Evolutionary conservation across 2,797 vertebrate species (phyloP), one percentile per base, ranked within the genome.

Genomic region (Enteromius fasciolatus): DNA sequence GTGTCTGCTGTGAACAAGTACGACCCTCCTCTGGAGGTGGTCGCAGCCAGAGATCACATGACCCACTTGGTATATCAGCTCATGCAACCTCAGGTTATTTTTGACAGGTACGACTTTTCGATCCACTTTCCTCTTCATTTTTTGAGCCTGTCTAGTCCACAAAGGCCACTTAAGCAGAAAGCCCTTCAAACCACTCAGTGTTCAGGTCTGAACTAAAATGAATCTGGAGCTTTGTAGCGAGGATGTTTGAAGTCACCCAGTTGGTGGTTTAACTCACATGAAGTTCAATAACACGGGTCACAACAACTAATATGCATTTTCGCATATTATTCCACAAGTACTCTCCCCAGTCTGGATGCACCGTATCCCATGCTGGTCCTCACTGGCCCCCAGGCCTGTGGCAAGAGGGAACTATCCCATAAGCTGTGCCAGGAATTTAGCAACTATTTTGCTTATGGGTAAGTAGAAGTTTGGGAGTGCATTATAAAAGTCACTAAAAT

Each of bases 351-450:
- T 73, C 72, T 93, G 4, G 95, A 96, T 3, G 88, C 93, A 15
- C 95, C 96, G 0, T 99, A 98, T 80, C 97, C 97, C 8, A 95
- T 99, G 95, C 83, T 99, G 92, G 94, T 99, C 10, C 87, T 99
- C 41, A 93, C 91, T 0, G 97, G 98, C 0, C 97, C 98, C 1
- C 89, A 95, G 83, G 95, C 94, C 20, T 96, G 96, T 63, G 97
- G 98, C 8, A 99, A 96, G 84, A 94, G 96, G 68, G 95, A 97
- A 79, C 92, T 99, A 10, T 90, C 94, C 5, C 95, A 97, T 86
- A 95, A 92, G 69, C 94, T 98, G 88, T 99, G 97, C 90, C 93
- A 93, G 18, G 92, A 98, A 33, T 96, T 97, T 87, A 93, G 82
- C 44, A 92, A 95, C 69, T 95, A 94, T 92, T 97, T 99, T 88